phyloP scores from a whole-genome alignment of 2,113 vertebrate genomes.

The Hippopotamus amphibius region DNA sequence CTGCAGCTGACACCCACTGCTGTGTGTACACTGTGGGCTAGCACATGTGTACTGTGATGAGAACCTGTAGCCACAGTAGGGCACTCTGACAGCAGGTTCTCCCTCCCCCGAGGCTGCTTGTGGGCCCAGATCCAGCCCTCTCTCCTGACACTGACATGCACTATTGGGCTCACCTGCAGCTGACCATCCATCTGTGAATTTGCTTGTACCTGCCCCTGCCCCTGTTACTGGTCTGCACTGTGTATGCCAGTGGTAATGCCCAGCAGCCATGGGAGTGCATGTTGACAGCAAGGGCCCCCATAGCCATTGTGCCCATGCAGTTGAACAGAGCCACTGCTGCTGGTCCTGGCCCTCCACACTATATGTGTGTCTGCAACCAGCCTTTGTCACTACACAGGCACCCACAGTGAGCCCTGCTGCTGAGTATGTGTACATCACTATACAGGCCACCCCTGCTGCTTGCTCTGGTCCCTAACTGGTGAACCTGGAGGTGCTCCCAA shows the following conservation, averaged over 20 bases:
- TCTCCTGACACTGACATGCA: neutral
- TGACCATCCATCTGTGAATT: neutral
- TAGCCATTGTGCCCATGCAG: too few species aligned
- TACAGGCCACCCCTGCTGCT: neutral
- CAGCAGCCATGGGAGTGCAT: neutral
- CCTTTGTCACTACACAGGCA: too few species aligned
- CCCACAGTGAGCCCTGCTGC: neutral
- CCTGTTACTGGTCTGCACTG: neutral
- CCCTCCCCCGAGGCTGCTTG: neutral
- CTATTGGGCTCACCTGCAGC: neutral
- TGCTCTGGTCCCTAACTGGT: neutral
- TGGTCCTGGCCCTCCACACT: neutral
- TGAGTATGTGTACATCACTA: too few species aligned
- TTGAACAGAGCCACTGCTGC: neutral
- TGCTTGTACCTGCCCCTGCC: neutral
- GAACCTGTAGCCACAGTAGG: neutral
- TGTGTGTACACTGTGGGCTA: neutral
- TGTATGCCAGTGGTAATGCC: neutral
- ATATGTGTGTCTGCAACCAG: neutral
- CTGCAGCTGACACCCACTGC: neutral
- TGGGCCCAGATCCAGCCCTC: neutral
- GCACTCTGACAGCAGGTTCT: neutral
- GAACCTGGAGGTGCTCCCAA: neutral
- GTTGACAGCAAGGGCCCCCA: neutral
- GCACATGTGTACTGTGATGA: neutral